Conservation (phyloP, 2,888 invertebrate genomes). For the Volucella zonaria region DNA sequence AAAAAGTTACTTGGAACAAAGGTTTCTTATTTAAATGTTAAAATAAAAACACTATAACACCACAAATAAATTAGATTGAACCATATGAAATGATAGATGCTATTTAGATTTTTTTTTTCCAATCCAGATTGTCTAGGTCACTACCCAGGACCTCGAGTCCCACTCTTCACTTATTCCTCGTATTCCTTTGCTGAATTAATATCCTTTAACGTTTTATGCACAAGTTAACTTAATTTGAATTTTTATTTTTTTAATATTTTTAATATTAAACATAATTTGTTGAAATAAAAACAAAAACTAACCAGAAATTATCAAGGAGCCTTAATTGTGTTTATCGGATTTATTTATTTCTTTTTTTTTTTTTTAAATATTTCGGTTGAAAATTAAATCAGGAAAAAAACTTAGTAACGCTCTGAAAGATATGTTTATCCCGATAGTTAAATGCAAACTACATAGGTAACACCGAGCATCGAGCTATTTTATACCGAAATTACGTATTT, state of each 20-base stretch:
- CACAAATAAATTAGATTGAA: background rate
- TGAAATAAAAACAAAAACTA: background rate
- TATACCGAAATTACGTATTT: slow-evolving; percentile 78
- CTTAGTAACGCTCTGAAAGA: slow-evolving; percentile 37
- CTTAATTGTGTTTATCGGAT: background rate
- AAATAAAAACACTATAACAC: slow-evolving; percentile 14
- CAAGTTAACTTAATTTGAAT: too few species aligned
- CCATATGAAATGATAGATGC: slow-evolving; percentile 1
- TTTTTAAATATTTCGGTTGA: slow-evolving; percentile 8
- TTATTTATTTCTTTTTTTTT: background rate
- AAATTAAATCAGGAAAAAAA: slow-evolving; percentile 24
- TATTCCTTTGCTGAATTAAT: too few species aligned
- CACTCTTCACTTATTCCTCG: slow-evolving; percentile 24
- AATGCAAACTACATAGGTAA: slow-evolving; percentile 80
- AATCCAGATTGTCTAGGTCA: slow-evolving; percentile 12
- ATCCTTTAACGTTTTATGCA: too few species aligned
- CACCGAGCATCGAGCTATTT: slow-evolving; percentile 79
- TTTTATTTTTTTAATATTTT: too few species aligned
- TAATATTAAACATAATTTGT: too few species aligned
- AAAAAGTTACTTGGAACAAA: slow-evolving; percentile 21
- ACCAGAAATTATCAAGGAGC: slow-evolving; percentile 1
- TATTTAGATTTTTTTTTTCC: slow-evolving; percentile 29
- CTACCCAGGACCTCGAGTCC: background rate
- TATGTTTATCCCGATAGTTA: slow-evolving; percentile 75
- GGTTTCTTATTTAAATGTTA: slow-evolving; percentile 1